Percentiles rank a stretch among this genome's conserved stretches.
phyloP scores from a whole-genome alignment of 2,888 invertebrate genomes.

The Heliconius ethilla region DNA sequence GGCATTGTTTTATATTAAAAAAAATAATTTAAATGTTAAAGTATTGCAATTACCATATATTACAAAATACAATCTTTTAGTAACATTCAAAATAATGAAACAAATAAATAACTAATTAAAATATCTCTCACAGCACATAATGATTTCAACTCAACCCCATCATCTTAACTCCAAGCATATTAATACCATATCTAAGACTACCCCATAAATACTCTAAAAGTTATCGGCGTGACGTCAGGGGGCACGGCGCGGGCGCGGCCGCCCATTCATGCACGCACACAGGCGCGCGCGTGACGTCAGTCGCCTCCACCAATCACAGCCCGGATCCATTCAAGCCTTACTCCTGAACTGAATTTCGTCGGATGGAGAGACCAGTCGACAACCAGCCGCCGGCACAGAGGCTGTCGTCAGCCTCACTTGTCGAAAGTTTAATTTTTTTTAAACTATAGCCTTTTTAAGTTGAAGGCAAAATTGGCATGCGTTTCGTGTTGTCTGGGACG shows the following conservation, averaged over 20 bases:
- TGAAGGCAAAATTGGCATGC: constrained; percentile 34
- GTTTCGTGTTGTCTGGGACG: constrained; percentile 30
- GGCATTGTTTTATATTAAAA: neutral
- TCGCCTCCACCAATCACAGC: constrained; percentile 81
- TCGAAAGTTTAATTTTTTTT: neutral
- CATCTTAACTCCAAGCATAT: constrained; percentile 21
- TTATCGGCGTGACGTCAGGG: constrained; percentile 75
- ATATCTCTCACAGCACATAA: neutral
- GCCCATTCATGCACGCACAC: constrained; percentile 74
- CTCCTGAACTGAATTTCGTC: constrained; percentile 82
- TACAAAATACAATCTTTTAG: neutral
- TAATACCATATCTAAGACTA: constrained; percentile 28
- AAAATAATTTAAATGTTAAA: neutral
- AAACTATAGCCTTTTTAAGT: neutral
- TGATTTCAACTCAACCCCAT: neutral
- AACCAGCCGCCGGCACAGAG: constrained; percentile 57
- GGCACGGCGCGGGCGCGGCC: constrained; percentile 74
- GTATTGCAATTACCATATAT: neutral
- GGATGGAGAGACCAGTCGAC: constrained; percentile 75
- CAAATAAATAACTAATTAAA: neutral
- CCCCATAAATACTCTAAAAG: constrained; percentile 47
- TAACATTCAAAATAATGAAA: neutral
- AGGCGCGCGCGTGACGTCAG: constrained; percentile 84
- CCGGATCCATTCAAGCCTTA: constrained; percentile 86
- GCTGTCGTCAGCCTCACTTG: constrained; percentile 34